phyloP scores from a whole-genome alignment of 2,797 vertebrate genomes.

The Avahi laniger region DNA sequence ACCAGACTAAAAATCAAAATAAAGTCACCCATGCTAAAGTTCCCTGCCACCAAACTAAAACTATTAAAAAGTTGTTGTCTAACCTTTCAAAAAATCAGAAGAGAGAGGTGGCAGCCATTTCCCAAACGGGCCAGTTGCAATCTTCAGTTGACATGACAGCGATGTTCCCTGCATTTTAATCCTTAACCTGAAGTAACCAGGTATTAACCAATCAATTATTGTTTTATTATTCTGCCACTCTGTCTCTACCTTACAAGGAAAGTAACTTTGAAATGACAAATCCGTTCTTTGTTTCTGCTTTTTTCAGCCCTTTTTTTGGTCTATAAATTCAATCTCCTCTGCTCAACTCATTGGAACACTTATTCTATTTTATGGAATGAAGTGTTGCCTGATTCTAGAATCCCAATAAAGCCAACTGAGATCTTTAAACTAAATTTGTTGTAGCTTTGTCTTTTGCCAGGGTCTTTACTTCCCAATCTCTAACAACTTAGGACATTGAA shows the following conservation, averaged over 20 bases:
- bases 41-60: not conserved
- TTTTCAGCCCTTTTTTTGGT: not conserved
- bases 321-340: not conserved
- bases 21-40: not conserved
- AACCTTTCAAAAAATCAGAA: not conserved
- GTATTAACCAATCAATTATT: not conserved
- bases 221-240: not conserved
- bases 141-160: not conserved
- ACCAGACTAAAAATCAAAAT: not conserved
- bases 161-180: not conserved
- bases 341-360: not conserved
- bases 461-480: slow-evolving; percentile 2
- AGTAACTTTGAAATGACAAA: not conserved
- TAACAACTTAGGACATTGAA: not conserved
- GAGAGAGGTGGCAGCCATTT: not conserved
- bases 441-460: not conserved
- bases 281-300: not conserved
- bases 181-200: not conserved
- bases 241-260: not conserved
- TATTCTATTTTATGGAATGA: not conserved
- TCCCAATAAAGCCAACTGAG: not conserved
- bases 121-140: not conserved
- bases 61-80: not conserved
- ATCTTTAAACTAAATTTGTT: not conserved
- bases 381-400: not conserved